Base-by-base conservation (phyloP, 2,797 vertebrate genomes). In the Sebastes vulpes region DNA sequence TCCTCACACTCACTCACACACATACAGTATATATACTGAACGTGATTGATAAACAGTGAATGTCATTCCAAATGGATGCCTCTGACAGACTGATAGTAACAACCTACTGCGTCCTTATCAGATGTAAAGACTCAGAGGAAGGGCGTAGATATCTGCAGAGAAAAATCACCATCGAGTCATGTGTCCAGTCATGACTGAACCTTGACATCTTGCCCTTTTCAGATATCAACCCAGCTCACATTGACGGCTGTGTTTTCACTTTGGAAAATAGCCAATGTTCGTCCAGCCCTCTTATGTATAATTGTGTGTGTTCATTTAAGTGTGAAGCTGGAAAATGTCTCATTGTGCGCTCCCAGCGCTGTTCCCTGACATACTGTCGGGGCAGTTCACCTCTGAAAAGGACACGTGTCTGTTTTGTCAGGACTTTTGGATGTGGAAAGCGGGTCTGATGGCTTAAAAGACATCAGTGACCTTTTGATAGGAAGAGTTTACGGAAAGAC, bases 311-410 rank as follows among this genome's bases (percentile, higher is more conserved):
- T 84, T 88, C 90, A 92, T 89, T 89, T 90, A 83, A 91, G 92
- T 86, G 89, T 93, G 82, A 94, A 84, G 86, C 84, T 89, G 86
- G 72, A 95, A 95, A 93, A 95, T 94, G 93, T 92, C 89, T 95
- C 92, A 81, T 79, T 90, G 74, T 80, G 69, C 6, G 85, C 93
- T 93, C 77, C 54, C 63, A 80, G 91, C 79, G 5, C 70, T 56
- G 72, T 72, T 81, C 74, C 35, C 81, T 92, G 90, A 88, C 86
- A 83, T 85, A 84, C 81, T 84, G 76, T 29, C 42, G 61, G 83
- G 89, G 79, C 75, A 76, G 4, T 65, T 91, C 86, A 80, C 81
- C 72, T 91, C 86, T 3, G 32, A 69, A 89, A 86, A 90, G 85
- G 89, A 87, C 86, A 68, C 65, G 32, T 23, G 58, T 84, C 83